Conservation (phyloP, 2,797 vertebrate genomes). For the Micropoecilia bifurca region DNA sequence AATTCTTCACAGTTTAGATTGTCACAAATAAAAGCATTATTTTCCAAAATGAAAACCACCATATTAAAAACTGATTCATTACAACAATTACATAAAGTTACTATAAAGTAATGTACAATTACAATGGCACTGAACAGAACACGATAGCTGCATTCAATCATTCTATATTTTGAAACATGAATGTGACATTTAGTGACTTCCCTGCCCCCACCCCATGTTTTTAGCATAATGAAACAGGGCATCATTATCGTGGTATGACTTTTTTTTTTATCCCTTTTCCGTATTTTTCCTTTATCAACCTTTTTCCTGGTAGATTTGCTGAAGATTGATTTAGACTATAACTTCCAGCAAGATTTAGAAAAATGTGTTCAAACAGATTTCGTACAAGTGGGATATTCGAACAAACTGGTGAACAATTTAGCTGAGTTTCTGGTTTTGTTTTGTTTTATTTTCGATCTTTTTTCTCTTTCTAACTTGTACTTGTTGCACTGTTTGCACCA, state of each 20-base stretch:
- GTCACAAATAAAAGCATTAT: neutral
- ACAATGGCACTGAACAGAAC: neutral
- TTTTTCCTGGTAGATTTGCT: neutral
- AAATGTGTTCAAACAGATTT: neutral
- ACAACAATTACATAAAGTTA: neutral
- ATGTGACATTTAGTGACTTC: neutral
- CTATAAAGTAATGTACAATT: neutral
- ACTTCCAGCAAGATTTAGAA: neutral
- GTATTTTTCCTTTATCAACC: neutral
- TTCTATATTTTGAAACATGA: neutral
- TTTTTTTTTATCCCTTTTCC: neutral
- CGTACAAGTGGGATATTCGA: neutral
- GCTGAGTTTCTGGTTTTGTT: neutral
- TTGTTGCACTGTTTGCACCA: neutral
- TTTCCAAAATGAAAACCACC: neutral
- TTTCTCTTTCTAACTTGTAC: neutral
- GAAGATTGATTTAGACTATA: neutral
- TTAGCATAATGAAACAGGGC: neutral
- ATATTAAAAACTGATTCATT: neutral
- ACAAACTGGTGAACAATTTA: neutral
- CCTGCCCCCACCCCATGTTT: neutral
- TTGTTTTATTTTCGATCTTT: neutral
- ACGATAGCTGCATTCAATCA: neutral
- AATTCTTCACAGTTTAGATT: neutral
- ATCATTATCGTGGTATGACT: neutral